Evolutionary conservation across 2,113 vertebrate species (phyloP).

Genomic region (Spilogale gracilis): DNA sequence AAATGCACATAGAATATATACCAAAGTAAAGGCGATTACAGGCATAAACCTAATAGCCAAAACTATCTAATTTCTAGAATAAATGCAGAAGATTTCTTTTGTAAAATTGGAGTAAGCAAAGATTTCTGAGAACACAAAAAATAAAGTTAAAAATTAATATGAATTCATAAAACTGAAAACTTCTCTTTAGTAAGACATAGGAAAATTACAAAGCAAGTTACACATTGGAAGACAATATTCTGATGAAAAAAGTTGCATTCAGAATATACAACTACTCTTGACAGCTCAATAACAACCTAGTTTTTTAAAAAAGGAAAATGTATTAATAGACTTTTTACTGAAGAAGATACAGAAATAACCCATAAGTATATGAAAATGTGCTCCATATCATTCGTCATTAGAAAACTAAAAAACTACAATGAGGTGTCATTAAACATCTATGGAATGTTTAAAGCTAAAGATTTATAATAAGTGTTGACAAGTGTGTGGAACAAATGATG

Average conservation of each 20-base stretch:
- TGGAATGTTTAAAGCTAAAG: background rate
- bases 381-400: background rate
- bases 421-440: background rate
- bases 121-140: background rate
- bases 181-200: background rate
- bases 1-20: background rate
- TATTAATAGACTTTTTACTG: background rate
- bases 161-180: background rate
- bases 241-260: background rate
- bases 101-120: background rate
- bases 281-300: background rate
- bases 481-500: background rate
- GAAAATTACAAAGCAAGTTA: background rate
- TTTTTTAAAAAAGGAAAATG: background rate
- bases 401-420: background rate
- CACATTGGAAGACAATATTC: background rate
- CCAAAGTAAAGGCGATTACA: background rate
- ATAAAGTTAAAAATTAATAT: background rate
- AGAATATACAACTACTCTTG: background rate
- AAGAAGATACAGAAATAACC: background rate
- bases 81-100: background rate
- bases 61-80: background rate
- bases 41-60: background rate
- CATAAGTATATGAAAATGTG: background rate
- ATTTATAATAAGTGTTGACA: background rate